Evolutionary conservation across 2,888 invertebrate species (phyloP), one percentile per base, ranked within the genome.

Genomic region (Carpatolechia fugitivella): DNA sequence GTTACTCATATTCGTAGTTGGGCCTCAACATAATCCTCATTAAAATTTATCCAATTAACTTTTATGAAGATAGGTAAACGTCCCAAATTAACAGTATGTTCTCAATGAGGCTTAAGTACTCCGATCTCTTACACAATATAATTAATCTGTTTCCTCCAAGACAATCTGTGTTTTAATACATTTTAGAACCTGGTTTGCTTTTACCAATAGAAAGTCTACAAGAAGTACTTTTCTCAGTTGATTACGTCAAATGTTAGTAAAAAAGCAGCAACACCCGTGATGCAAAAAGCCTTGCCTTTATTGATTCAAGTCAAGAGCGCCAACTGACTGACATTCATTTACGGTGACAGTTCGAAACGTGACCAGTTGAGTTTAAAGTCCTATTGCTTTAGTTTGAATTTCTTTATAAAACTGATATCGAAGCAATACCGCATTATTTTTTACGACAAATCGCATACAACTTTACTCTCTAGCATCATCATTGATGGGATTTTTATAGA

Each of bases 261-360:
- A 20, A 44, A 44, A 41, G 18, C 20, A 18, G 11, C 40, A 18
- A 16, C 40, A 7, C 20, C 20, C 13, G 24, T 29, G 44, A 20
- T 8, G 16, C 44, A 44, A 44, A 44, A 44, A 44, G 29, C 44
- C 14, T 29, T 41, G 40, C 18, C 36, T 18, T 14, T 40, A 3
- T 20, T 8, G 10, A 20, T 13, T 44, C 20, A 13, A 44, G 44
- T 13, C 44, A 44, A 44, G 44, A 44, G 24, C 29, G 29, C 13
- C 29, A 7, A 44, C 29, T 44, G 44, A 44, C 20, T 44, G 44
- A 44, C 14, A 29, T 44, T 44, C 44, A 44, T 44, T 44, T 24
- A 29, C 44, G 20, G 44, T 44, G 29, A 44, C 44, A 44, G 44
- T 44, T 29, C 4, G 10, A n/a, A 24, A 24, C 44, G 44, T 44